Base-by-base conservation (phyloP, 2,888 invertebrate genomes). In the Philereme transversata region DNA sequence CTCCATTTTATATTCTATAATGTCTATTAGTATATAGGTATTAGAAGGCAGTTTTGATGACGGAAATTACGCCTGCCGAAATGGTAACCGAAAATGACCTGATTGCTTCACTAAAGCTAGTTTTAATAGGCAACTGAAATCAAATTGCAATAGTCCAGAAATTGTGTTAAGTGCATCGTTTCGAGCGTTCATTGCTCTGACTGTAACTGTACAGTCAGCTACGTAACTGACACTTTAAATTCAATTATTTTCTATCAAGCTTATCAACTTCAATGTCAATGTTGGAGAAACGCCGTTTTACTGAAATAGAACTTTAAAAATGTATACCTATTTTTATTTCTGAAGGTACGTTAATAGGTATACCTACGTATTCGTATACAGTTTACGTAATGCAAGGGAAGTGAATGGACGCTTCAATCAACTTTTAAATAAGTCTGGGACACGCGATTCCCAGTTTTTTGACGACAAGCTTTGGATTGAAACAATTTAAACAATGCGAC, bases 131-230 rank as follows among this genome's bases (percentile, higher is more conserved):
- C 34, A 38, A 41, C 52, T 61, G 46, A 51, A 60, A 57, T 62
- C 45, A 51, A 60, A 58, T 58, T 60, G 57, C 60, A 62, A 58
- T 60, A 55, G 60, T 52, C 47, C 49, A 62, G 64, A 64, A 67
- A 67, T 53, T 64, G 64, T 67, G 67, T 64, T 67, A 62, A 67
- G 67, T 60, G 64, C 62, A 50, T 43, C 55, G 51, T 57, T 63
- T 52, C 45, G 38, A 57, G 50, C 50, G 46, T 44, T 50, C 58
- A 54, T 54, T 54, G 53, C 52, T 59, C 51, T 40, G 49, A 47
- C 53, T 49, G 51, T 47, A 41, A 34, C 38, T 45, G 45, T 45
- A 36, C 36, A 44, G 47, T 9, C n/a, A 34, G n/a, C 47, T 6
- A 7, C 7, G 22, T 22, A 22, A 22, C 22, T 1, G 22, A 22